A percentile compares a stretch with the other conserved stretches of the same genome.
Evolutionary conservation across 2,888 invertebrate species (phyloP).

Genomic region (Strigamia transsilvanica): DNA sequence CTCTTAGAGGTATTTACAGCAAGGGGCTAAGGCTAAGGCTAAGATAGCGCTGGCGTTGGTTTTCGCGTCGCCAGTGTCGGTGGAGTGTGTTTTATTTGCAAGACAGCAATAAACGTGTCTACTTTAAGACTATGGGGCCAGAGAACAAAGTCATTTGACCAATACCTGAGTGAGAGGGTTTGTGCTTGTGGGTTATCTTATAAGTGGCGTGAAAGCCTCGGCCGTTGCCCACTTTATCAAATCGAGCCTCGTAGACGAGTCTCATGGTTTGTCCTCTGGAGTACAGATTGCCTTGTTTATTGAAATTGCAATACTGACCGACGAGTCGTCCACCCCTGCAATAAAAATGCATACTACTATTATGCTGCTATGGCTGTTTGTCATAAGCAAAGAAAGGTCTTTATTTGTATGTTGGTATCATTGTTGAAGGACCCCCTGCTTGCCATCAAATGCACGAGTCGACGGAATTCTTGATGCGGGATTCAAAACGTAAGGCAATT

Average conservation of each 20-base stretch:
- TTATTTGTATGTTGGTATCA: too few species aligned
- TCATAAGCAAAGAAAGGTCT: too few species aligned
- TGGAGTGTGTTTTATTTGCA: conserved; percentile 38
- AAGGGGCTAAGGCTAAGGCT: neutral
- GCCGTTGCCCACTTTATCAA: conserved; percentile 59
- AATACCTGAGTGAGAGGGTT: conserved; percentile 37
- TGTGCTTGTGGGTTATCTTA: conserved; percentile 55
- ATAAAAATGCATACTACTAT: neutral
- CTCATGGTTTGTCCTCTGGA: conserved; percentile 57
- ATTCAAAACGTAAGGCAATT: too few species aligned
- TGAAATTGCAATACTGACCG: conserved; percentile 59
- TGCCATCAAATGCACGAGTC: neutral
- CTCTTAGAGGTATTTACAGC: neutral
- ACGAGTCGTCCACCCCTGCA: conserved; percentile 54
- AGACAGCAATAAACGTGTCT: conserved; percentile 23
- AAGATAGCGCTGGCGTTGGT: neutral
- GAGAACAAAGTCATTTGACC: conserved; percentile 20
- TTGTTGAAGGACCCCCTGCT: too few species aligned
- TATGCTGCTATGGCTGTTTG: too few species aligned
- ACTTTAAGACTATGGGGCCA: conserved; percentile 6
- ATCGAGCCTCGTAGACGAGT: conserved; percentile 57
- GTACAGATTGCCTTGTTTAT: conserved; percentile 58
- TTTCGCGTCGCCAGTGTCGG: too few species aligned
- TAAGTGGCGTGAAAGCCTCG: conserved; percentile 59
- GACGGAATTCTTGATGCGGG: neutral